Evolutionary conservation across 2,797 vertebrate genomes (phyloP).

Genomic region (Carduelis carduelis): DNA sequence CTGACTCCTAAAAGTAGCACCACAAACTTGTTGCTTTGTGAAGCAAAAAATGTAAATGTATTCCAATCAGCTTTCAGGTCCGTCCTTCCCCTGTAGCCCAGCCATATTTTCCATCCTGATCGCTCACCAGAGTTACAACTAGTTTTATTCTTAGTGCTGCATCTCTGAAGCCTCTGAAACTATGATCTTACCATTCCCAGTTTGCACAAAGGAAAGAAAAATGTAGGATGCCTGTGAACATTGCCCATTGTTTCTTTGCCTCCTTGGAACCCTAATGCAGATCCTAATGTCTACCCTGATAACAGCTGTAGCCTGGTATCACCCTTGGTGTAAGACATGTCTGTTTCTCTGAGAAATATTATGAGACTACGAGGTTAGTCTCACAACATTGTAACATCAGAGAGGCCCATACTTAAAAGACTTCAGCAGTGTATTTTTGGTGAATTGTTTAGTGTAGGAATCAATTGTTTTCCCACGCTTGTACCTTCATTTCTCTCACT

Average conservation of each 20-base stretch:
- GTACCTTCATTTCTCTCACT: background rate
- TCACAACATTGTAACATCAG: background rate
- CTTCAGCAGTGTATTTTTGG: background rate
- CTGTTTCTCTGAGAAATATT: background rate
- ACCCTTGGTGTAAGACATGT: background rate
- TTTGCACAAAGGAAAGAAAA: background rate
- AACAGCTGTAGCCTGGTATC: background rate
- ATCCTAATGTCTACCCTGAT: background rate
- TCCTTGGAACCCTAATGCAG: background rate
- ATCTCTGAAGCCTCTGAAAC: background rate
- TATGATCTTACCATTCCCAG: background rate
- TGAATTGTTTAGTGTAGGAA: background rate
- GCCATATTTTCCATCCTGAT: background rate
- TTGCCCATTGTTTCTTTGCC: background rate
- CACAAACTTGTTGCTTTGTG: background rate
- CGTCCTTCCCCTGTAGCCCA: background rate
- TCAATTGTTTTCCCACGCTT: background rate
- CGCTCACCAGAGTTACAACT: background rate
- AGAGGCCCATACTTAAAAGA: background rate
- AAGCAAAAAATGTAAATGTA: background rate
- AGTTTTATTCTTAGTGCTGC: background rate
- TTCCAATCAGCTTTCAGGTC: background rate
- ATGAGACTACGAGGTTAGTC: background rate
- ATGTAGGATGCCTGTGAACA: background rate
- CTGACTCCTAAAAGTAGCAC: background rate